Evolutionary conservation across 2,797 vertebrate genomes (phyloP).

Genomic region (Sebastes diaconus): DNA sequence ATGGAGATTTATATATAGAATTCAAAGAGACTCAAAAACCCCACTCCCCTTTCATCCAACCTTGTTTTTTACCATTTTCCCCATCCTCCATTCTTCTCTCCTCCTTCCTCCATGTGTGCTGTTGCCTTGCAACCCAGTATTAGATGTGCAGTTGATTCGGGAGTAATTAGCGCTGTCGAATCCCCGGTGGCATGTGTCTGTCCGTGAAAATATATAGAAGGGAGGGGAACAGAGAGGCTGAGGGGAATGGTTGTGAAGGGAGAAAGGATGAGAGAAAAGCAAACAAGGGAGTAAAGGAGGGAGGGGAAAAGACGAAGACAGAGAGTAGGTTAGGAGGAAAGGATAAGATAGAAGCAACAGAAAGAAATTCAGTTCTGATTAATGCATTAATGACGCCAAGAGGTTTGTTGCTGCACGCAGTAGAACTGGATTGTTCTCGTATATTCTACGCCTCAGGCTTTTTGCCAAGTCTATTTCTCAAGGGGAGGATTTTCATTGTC

Average conservation of each 20-base stretch:
- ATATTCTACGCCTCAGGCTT: background rate
- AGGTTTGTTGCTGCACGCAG: background rate
- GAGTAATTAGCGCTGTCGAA: slow-evolving; percentile 79
- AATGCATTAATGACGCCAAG: background rate
- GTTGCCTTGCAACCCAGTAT: slow-evolving; percentile 65
- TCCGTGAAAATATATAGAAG: slow-evolving; percentile 46
- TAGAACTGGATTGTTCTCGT: background rate
- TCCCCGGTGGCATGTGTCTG: slow-evolving; percentile 65
- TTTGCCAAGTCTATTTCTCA: slow-evolving; percentile 6
- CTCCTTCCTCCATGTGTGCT: slow-evolving; percentile 46
- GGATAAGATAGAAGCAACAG: background rate
- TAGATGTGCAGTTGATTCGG: slow-evolving; percentile 65
- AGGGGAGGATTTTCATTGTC: background rate
- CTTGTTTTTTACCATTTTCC: slow-evolving; percentile 13
- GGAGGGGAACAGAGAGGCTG: slow-evolving; percentile 26
- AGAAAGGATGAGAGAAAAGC: slow-evolving; percentile 7
- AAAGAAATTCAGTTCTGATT: background rate
- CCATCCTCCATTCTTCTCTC: slow-evolving; percentile 34
- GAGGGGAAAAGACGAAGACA: background rate
- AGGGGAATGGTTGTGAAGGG: slow-evolving; percentile 9
- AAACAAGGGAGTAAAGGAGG: slow-evolving; percentile 24
- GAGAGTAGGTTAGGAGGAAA: background rate
- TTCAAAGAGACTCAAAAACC: slow-evolving; percentile 13
- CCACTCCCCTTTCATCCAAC: slow-evolving; percentile 20
- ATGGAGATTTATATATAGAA: slow-evolving; percentile 1